These are phyloP conservation scores for Andrena dorsata DNA, from an alignment of 2,888 invertebrate genomes.

Conservation along the genomic window DNA sequence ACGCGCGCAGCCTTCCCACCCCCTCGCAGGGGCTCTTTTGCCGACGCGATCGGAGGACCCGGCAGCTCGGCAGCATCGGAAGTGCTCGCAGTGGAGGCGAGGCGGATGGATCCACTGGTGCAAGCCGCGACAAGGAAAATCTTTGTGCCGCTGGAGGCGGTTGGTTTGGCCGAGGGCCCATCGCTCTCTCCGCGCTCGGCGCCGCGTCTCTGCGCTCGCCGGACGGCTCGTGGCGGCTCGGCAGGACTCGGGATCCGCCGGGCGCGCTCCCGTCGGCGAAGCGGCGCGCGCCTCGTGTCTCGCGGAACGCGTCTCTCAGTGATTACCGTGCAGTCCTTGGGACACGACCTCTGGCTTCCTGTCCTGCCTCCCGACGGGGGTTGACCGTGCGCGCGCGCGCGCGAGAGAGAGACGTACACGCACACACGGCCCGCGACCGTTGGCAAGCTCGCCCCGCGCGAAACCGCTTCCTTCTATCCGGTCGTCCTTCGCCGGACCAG, in stretches of 20 bases:
- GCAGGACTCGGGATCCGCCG: conserved; percentile 69
- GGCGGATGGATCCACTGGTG: conserved; percentile 32
- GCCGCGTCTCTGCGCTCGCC: conserved; percentile 4
- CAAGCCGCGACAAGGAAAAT: conserved; percentile 61
- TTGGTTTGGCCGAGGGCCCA: conserved; percentile 56
- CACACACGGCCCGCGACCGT: conserved; percentile 6
- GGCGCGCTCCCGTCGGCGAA: conserved; percentile 74
- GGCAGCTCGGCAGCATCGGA: background rate
- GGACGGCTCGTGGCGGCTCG: conserved; percentile 64
- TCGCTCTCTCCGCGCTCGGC: conserved; percentile 33
- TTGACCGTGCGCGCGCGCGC: conserved; percentile 54
- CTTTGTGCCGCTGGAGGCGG: conserved; percentile 48
- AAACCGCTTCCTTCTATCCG: conserved; percentile 1
- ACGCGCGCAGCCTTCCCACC: too few relatives aligned
- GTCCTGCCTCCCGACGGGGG: conserved; percentile 44
- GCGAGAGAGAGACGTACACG: conserved; percentile 12
- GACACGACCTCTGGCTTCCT: conserved; percentile 60
- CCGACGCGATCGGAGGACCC: background rate
- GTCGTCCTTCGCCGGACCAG: conserved; percentile 12
- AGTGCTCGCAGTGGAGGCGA: background rate
- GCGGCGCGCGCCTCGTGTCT: conserved; percentile 77
- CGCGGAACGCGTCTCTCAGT: conserved; percentile 72
- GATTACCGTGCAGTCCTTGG: conserved; percentile 74
- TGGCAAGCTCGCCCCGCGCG: conserved; percentile 24
- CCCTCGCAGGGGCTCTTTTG: too few relatives aligned